Base-by-base conservation (phyloP, 2,113 vertebrate genomes). In the Spea multiplicata region DNA sequence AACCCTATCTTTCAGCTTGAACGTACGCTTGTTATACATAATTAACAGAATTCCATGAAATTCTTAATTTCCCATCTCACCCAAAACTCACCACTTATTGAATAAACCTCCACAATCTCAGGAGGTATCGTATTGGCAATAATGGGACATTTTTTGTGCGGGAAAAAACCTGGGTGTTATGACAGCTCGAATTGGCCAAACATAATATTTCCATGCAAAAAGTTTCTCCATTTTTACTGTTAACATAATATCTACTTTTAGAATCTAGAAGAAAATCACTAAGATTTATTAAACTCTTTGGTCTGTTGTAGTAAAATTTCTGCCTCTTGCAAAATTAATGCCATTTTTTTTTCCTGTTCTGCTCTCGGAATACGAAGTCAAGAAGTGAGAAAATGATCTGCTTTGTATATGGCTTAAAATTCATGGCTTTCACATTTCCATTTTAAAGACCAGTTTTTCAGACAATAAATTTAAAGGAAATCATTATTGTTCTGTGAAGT, bases 261-360 rank as follows among this genome's bases (percentile, higher is more conserved):
- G 71, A 73, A 68, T 80, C 71, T 73, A 74, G 73, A 80, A 80
- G 67, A 52, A 44, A 80, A 67, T 80, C 71, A 67, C 64, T 48
- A 59, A 61, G 78, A 49, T 71, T 74, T 74, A 74, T 68, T 80
- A 74, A 80, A 74, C 45, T 44, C 73, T 74, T 72, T 72, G 69
- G 65, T 57, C 61, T 67, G 57, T 16, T 61, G 53, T 8, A 50
- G 50, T 80, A 74, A 61, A 67, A 68, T 67, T 65, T 70, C 65
- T 69, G 61, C 71, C 46, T 74, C 65, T 72, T 14, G 78, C 44
- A 49, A 73, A 55, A 80, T 74, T 44, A 67, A 59, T 44, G 52
- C 50, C 48, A 66, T 73, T 78, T 52, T 78, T 72, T 44, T 55
- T 66, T 44, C n/a, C n/a, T 16, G 12, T 49, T 10, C 50, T 49